Evolutionary conservation across 2,888 invertebrate genomes (phyloP).

Genomic region (Crioceris asparagi): DNA sequence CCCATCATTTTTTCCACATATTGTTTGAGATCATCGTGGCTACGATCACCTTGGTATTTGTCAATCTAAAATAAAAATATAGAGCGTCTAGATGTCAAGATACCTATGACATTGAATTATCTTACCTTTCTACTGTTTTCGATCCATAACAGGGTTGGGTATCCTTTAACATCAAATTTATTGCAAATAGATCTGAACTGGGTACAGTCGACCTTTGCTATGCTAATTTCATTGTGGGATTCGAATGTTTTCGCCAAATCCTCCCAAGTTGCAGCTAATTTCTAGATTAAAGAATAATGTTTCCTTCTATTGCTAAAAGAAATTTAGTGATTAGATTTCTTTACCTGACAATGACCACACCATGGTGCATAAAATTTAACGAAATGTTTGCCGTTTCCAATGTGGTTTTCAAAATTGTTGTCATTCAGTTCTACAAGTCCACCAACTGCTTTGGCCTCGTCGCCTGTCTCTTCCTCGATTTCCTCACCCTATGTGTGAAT

Average conservation of each 20-base stretch:
- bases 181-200: constrained; percentile 63
- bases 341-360: constrained; percentile 79
- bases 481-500: constrained; percentile 25
- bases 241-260: constrained; percentile 61
- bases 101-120: neutral
- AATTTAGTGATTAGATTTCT: no score
- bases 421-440: constrained; percentile 65
- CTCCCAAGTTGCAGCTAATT: constrained; percentile 76
- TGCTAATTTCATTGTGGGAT: constrained; percentile 54
- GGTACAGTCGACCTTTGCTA: constrained; percentile 81
- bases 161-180: constrained; percentile 73
- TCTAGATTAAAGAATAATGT: constrained; percentile 36
- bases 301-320: no score
- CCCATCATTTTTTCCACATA: constrained; percentile 61
- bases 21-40: constrained; percentile 55
- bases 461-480: constrained; percentile 18
- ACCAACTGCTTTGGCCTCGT: constrained; percentile 47
- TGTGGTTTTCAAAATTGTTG: constrained; percentile 61
- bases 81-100: neutral
- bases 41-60: constrained; percentile 57
- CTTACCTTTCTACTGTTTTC: constrained; percentile 71
- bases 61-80: constrained; percentile 47
- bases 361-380: constrained; percentile 89
- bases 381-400: constrained; percentile 69
- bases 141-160: constrained; percentile 81